Evolutionary conservation across 2,888 invertebrate species (phyloP).

Genomic region (Dyspetes luteomarginatus): DNA sequence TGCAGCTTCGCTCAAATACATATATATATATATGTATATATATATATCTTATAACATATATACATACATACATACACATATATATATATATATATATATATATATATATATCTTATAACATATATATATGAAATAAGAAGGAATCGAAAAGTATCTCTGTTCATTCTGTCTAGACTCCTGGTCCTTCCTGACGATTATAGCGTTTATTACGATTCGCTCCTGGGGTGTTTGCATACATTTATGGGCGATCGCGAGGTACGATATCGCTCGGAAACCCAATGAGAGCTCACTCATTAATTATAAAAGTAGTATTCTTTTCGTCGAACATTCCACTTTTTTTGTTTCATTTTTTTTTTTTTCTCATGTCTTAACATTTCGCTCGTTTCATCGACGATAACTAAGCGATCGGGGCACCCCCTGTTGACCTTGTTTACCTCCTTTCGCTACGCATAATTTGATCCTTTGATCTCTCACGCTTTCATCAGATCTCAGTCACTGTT

Average conservation of each 20-base stretch:
- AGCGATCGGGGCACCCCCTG: slow-evolving; percentile 40
- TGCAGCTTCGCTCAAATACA: background rate
- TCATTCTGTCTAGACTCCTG: slow-evolving; percentile 42
- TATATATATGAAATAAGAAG: slow-evolving; percentile 1
- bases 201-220: slow-evolving; percentile 58
- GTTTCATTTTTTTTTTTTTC: background rate
- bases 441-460: slow-evolving; percentile 43
- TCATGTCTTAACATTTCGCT: background rate
- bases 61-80: no score
- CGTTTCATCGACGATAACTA: slow-evolving; percentile 36
- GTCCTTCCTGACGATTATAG: slow-evolving; percentile 36
- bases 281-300: slow-evolving; percentile 59
- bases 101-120: no score
- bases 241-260: slow-evolving; percentile 56
- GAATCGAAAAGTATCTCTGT: slow-evolving; percentile 17
- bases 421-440: slow-evolving; percentile 58
- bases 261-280: slow-evolving; percentile 36
- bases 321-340: background rate
- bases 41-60: no score
- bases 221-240: slow-evolving; percentile 58
- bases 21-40: no score
- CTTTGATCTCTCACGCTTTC: slow-evolving; percentile 41
- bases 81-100: no score
- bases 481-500: slow-evolving; percentile 23
- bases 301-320: background rate